Conservation (phyloP, 1,140 invertebrate genomes). For the Nymphalis io region DNA sequence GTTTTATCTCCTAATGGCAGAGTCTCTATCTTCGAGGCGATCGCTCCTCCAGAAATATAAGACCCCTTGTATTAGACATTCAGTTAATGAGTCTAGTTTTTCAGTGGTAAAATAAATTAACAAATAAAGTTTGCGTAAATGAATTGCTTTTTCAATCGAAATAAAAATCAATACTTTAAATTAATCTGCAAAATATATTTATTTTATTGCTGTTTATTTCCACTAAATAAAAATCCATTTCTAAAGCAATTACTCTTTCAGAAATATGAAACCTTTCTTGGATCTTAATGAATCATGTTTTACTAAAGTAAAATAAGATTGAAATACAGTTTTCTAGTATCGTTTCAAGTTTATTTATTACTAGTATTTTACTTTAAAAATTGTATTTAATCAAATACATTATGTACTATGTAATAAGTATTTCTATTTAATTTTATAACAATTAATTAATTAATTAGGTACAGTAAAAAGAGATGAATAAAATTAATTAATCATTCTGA, state of each 20-base stretch:
- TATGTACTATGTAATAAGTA: too few relatives aligned
- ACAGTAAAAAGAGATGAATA: too few relatives aligned
- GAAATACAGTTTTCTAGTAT: not conserved
- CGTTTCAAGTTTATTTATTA: not conserved
- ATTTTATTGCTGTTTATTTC: not conserved
- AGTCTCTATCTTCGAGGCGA: constrained; percentile 38
- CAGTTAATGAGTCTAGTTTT: constrained; percentile 20
- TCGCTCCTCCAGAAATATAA: constrained; percentile 31
- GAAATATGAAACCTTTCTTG: not conserved
- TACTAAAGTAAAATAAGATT: not conserved
- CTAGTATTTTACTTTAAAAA: not conserved
- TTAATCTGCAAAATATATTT: not conserved
- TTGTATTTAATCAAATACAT: too few relatives aligned
- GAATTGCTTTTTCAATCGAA: too few relatives aligned
- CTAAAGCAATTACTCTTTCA: not conserved
- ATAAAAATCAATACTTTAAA: too few relatives aligned
- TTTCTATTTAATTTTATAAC: too few relatives aligned
- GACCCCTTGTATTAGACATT: constrained; percentile 19
- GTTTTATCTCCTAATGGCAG: constrained; percentile 50
- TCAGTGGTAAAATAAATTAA: constrained; percentile 9
- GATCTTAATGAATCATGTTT: constrained; percentile 10
- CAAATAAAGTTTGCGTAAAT: not conserved
- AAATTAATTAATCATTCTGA: too few relatives aligned
- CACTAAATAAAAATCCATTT: not conserved
- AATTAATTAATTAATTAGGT: too few relatives aligned